Percentiles rank a stretch among this genome's conserved stretches.
phyloP scores from a whole-genome alignment of 1,140 invertebrate genomes.

The Cataglyphis hispanica region DNA sequence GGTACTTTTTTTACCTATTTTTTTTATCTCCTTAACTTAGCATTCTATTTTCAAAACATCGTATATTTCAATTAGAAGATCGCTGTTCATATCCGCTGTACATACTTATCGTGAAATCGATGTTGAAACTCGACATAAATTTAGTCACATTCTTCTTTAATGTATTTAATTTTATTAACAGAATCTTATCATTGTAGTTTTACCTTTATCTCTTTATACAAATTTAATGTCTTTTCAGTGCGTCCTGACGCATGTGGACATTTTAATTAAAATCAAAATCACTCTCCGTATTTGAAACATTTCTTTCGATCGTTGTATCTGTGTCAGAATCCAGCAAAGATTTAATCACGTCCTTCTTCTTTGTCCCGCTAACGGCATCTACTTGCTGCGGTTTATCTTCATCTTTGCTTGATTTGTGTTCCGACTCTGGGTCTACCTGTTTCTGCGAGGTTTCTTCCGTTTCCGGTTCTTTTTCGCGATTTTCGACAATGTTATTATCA shows the following conservation, averaged over 20 bases:
- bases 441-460: neutral
- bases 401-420: neutral
- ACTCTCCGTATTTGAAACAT: slow-evolving; percentile 83
- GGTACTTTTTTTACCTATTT: too few species aligned
- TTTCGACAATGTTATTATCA: slow-evolving; percentile 5
- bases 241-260: too few species aligned
- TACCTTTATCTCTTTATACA: neutral
- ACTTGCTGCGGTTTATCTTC: slow-evolving; percentile 14
- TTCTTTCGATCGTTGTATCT: slow-evolving; percentile 83
- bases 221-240: neutral
- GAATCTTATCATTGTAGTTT: neutral
- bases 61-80: too few species aligned
- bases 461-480: neutral
- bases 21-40: too few species aligned
- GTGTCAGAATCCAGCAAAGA: slow-evolving; percentile 83
- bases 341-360: slow-evolving; percentile 78
- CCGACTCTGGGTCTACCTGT: neutral
- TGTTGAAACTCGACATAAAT: neutral
- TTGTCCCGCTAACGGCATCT: neutral
- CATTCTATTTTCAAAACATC: too few species aligned
- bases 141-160: neutral
- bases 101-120: too few species aligned
- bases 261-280: slow-evolving; percentile 84
- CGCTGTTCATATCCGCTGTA: too few species aligned
- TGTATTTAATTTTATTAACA: neutral